Evolutionary conservation across 2,113 vertebrate species (phyloP), one percentile per base, ranked within the genome.

Genomic region (Dromiciops gliroides): DNA sequence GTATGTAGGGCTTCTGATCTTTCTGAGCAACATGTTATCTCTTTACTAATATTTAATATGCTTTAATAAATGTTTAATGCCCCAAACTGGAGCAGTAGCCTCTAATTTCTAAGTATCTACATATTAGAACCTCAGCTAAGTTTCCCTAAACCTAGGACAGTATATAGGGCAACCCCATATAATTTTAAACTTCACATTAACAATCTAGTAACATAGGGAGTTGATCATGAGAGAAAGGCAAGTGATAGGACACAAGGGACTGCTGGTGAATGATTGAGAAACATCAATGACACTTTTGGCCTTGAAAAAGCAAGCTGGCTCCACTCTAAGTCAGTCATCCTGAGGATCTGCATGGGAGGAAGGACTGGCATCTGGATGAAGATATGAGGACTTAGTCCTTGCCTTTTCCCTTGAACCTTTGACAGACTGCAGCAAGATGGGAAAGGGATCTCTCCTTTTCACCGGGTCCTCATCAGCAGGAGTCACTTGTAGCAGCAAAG

Each of bases 401-500:
- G 92, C 26, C 91, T 95, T 92, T 91, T 51, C 94, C 48, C 31
- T n/a, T 90, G 10, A 48, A 83, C 37, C 53, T 91, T 88, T 92
- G 48, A 96, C 11, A 67, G 60, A 67, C 16, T 44, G 19, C 19
- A 22, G 14, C 67, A 75, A 75, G 6, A 44, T 83, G 67, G n/a
- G 19, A 83, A 83, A 44, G 19, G 16, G 67, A 83, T 83, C n/a
- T 44, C 67, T 44, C 67, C 67, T n/a, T 44, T 44, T 23, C 44
- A 23, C 7, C 67, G 22, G 37, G 6, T 7, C 8, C 6, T 23
- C 67, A 83, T 83, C 67, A 83, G 26, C 7, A 83, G n/a, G 67
- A 44, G n/a, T 83, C 67, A 83, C 31, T 75, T 16, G 5, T 75
- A 75, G 37, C 14, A 75, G 37, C 60, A n/a, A 75, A 16, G 37